Evolutionary conservation across 2,888 invertebrate species (phyloP), one percentile per base, ranked within the genome.

Genomic region (Camponotus fellah): DNA sequence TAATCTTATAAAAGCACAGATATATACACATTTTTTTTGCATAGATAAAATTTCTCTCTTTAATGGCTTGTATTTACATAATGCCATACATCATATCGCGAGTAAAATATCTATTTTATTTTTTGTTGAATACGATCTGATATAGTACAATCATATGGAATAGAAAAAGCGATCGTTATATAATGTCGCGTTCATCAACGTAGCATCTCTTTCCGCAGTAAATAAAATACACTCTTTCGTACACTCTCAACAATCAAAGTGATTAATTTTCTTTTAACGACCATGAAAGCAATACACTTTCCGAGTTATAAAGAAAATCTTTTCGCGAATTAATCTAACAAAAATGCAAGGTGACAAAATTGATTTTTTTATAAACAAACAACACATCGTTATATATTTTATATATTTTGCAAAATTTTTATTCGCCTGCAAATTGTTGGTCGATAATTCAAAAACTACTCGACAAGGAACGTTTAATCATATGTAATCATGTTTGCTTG

Each of bases 61-160:
- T 6, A 12, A 66, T 66, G 2, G 53, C 17, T 66, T 53, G 8
- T 2, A n/a, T 68, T 75, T 8, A 26, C 0, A 32, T 32, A 46
- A 62, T 46, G 49, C 46, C 64, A 0, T 49, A 40, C 37, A 32
- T 60, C n/a, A n/a, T 6, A n/a, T 17, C 14, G 5, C 9, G n/a
- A 32, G 9, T 43, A 5, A 40, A 32, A 40, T 75, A 53, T 77
- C 68, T 56, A 77, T 77, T 66, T 40, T 32, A 40, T 68, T 43
- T 77, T 69, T 68, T 32, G 32, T 66, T 3, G 14, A n/a, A 26
- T 40, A 40, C 12, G n/a, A 66, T 12, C 26, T n/a, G 68, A 46
- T 43, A n/a, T 46, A 72, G 6, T 12, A 69, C n/a, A 14, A n/a
- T 46, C 3, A 21, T 5, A 10, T 21, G 12, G 0, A 49, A 37